A percentile compares a stretch with the other conserved stretches of the same genome.
Conservation (phyloP, 2,113 vertebrate species). For the Pseudorhombus dupliciocellatus region DNA sequence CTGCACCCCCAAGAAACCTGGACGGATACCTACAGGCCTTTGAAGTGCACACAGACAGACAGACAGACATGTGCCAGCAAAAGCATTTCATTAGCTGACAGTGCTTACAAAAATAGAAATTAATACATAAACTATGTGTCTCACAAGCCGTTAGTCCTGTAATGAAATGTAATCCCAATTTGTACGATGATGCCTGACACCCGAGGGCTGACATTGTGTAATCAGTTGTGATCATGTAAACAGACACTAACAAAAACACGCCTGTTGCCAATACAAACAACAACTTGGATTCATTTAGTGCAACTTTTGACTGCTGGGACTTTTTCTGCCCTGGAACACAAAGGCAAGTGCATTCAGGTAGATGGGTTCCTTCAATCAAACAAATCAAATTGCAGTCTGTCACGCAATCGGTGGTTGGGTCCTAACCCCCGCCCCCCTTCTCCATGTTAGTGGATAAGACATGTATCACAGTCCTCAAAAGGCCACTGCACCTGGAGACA, state of each 20-base stretch:
- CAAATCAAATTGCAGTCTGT: neutral
- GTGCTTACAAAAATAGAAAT: constrained; percentile 58
- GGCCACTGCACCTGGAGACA: no score
- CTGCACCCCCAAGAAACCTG: constrained; percentile 63
- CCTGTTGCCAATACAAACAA: constrained; percentile 33
- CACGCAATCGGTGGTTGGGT: neutral
- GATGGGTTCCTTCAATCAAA: neutral
- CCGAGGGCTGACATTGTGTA: constrained; percentile 28
- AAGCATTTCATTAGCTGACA: constrained; percentile 54
- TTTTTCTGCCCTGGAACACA: neutral
- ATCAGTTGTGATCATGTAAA: constrained; percentile 38
- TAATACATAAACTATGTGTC: constrained; percentile 53
- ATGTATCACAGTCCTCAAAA: no score
- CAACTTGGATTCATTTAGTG: constrained; percentile 9
- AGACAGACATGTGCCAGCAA: constrained; percentile 43
- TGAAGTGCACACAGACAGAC: constrained; percentile 54
- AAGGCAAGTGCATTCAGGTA: constrained; percentile 1
- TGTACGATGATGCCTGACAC: constrained; percentile 27
- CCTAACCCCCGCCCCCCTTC: no score
- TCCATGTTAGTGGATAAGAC: no score
- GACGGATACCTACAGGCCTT: constrained; percentile 52
- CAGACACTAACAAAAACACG: constrained; percentile 34
- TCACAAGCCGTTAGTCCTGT: constrained; percentile 41
- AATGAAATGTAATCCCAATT: constrained; percentile 33
- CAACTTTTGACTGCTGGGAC: neutral